These are phyloP conservation scores for Oscheius sp. DNA, from an alignment of 2,888 invertebrate genomes.

Conservation along the genomic window DNA sequence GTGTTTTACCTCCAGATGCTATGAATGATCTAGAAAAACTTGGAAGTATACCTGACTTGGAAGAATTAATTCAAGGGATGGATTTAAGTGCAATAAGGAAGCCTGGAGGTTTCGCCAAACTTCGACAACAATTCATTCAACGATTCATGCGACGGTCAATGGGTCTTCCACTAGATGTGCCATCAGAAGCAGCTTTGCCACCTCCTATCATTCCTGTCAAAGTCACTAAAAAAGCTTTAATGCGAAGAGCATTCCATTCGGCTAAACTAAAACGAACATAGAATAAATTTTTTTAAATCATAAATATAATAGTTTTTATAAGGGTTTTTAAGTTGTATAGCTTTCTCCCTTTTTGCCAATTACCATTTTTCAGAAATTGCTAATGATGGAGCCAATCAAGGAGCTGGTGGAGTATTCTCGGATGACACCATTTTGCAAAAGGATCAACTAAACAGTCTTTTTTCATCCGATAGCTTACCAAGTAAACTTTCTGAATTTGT, in stretches of 20 bases:
- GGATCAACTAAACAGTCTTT: background rate
- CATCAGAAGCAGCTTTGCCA: constrained; percentile 33
- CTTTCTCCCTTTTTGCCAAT: too few relatives aligned
- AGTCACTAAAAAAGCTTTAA: constrained; percentile 52
- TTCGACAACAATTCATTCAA: constrained; percentile 65
- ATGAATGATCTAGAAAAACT: constrained; percentile 59
- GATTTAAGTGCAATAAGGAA: constrained; percentile 60
- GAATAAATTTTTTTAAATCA: background rate
- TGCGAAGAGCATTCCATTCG: constrained; percentile 9
- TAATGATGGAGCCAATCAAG: constrained; percentile 49
- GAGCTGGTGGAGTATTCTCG: constrained; percentile 55
- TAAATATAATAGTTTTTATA: background rate
- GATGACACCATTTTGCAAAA: constrained; percentile 27
- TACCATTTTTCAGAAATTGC: constrained; percentile 41
- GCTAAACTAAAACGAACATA: constrained; percentile 7
- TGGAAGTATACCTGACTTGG: constrained; percentile 62
- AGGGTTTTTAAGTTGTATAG: background rate
- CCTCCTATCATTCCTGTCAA: constrained; percentile 59
- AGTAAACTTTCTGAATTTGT: too few relatives aligned
- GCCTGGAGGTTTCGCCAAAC: constrained; percentile 62
- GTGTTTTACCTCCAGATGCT: constrained; percentile 56
- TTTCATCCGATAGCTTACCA: background rate
- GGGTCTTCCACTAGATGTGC: constrained; percentile 41
- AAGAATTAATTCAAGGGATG: constrained; percentile 63
- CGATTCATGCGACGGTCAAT: constrained; percentile 57